Evolutionary conservation across 37 sponge, comb jelly and placozoan species (phyloP).

Genomic region (Cliona cf. orientalis): DNA sequence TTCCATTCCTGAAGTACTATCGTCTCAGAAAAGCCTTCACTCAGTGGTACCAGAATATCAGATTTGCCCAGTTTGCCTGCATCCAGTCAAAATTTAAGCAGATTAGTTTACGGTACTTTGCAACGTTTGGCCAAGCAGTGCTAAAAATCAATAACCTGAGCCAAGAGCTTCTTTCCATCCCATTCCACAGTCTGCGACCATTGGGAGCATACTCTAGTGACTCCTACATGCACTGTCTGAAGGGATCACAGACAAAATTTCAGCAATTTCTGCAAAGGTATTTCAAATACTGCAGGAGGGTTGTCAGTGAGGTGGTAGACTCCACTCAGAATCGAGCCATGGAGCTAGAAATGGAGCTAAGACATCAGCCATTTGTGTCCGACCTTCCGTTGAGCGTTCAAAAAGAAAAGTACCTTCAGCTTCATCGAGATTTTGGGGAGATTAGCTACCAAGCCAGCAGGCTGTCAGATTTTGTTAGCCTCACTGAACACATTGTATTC

Average conservation of each 20-base stretch:
- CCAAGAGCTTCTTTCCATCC: slow-evolving; percentile 59
- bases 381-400: slow-evolving; percentile 72
- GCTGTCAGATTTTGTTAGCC: slow-evolving; percentile 33
- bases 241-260: background rate
- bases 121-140: slow-evolving; percentile 37
- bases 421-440: slow-evolving; percentile 37
- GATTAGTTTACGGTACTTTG: slow-evolving; percentile 34
- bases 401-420: slow-evolving; percentile 19
- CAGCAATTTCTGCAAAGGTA: slow-evolving; percentile 38
- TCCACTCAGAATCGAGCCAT: background rate
- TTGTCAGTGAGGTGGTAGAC: slow-evolving; percentile 31
- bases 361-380: slow-evolving; percentile 59
- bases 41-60: slow-evolving; percentile 61
- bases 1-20: slow-evolving; percentile 66
- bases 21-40: slow-evolving; percentile 51
- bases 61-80: slow-evolving; percentile 23
- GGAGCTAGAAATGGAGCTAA: slow-evolving; percentile 26
- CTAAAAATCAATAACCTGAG: slow-evolving; percentile 44
- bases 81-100: background rate
- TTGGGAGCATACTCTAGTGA: slow-evolving; percentile 27
- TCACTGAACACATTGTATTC: slow-evolving; percentile 54
- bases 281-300: slow-evolving; percentile 61
- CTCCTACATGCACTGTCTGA: background rate
- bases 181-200: slow-evolving; percentile 20
- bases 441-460: slow-evolving; percentile 24